Conservation (phyloP, 2,113 vertebrate species). For the Tupaia tana region DNA sequence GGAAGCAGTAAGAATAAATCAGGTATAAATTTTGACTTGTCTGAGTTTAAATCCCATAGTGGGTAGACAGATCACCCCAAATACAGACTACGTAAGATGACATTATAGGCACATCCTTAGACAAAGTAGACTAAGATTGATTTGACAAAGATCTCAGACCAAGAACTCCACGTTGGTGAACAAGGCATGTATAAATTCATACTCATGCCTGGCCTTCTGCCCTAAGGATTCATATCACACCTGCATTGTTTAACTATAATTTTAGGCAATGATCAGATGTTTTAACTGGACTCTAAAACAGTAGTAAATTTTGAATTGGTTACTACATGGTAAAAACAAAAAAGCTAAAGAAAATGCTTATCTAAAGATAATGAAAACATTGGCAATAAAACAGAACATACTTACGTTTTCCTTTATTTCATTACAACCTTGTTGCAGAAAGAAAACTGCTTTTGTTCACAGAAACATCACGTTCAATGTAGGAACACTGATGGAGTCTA, state of each 20-base stretch:
- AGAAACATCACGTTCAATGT: neutral
- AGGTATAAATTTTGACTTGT: accelerated
- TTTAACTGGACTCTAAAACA: neutral
- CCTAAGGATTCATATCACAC: accelerated
- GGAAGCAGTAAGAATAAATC: neutral
- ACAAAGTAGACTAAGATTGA: accelerated
- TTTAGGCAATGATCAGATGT: neutral
- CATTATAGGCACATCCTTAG: accelerated
- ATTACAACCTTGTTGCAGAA: neutral
- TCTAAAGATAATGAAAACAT: neutral
- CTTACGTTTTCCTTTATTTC: neutral
- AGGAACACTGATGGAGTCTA: neutral
- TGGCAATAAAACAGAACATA: neutral
- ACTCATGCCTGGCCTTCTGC: accelerated
- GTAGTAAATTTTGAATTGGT: neutral
- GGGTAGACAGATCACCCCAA: accelerated
- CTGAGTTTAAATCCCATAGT: accelerated
- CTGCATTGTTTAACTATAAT: neutral
- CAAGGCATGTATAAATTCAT: accelerated
- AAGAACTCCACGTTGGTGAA: neutral
- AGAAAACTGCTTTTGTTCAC: neutral
- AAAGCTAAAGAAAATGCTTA: neutral
- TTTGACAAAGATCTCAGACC: too few species aligned
- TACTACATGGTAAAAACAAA: neutral
- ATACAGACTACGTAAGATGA: accelerated